A percentile compares a stretch with the other conserved stretches of the same genome.
phyloP scores from a whole-genome alignment of 1,140 invertebrate genomes.

The Paralvinella palmiformis region DNA sequence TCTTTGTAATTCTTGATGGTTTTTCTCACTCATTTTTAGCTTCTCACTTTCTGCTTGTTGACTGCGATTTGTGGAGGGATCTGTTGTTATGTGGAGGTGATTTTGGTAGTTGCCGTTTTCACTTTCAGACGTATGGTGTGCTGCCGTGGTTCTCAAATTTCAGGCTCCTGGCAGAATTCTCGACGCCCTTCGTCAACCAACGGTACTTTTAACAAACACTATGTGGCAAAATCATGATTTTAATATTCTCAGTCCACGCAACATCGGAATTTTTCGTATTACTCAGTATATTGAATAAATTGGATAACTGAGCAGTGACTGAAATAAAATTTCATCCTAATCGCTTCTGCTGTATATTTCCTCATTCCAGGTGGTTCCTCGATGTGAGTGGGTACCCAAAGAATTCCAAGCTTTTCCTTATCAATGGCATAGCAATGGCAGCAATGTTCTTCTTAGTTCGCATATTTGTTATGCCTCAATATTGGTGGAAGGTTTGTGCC shows the following conservation, averaged over 20 bases:
- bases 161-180: constrained; percentile 44
- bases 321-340: background rate
- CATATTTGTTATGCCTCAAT: constrained; percentile 37
- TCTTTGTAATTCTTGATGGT: background rate
- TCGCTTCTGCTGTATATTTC: background rate
- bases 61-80: too few relatives aligned
- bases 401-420: constrained; percentile 30
- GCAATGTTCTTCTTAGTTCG: constrained; percentile 40
- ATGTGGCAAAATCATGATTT: background rate
- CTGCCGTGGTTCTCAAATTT: constrained; percentile 46
- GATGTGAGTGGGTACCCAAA: constrained; percentile 34
- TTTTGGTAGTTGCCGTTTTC: constrained; percentile 13
- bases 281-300: background rate
- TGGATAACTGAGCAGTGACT: background rate
- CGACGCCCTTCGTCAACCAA: constrained; percentile 47
- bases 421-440: constrained; percentile 43
- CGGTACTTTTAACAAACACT: constrained; percentile 28
- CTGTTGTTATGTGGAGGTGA: too few relatives aligned
- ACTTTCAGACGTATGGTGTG: constrained; percentile 37
- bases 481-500: constrained; percentile 39
- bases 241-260: background rate
- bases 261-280: background rate
- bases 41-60: constrained; percentile 4
- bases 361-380: constrained; percentile 39
- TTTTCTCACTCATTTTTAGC: background rate